phyloP scores from a whole-genome alignment of 2,888 invertebrate species.

The Apotomis turbidana region DNA sequence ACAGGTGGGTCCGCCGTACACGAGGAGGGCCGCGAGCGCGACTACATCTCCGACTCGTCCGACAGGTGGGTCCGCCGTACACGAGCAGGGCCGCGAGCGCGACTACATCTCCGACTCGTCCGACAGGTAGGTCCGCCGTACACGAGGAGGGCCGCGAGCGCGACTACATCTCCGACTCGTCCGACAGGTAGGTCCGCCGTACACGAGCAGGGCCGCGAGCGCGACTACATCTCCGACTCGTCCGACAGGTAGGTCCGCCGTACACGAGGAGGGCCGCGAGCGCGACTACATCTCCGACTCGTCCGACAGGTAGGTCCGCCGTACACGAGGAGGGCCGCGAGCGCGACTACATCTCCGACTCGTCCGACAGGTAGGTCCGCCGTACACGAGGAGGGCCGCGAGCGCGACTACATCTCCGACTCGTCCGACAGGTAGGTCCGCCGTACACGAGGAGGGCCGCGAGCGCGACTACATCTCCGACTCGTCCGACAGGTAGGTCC shows the following conservation, averaged over 20 bases:
- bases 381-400: slow-evolving; percentile 88
- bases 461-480: slow-evolving; percentile 98
- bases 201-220: slow-evolving; percentile 95
- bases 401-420: slow-evolving; percentile 97
- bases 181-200: slow-evolving; percentile 83
- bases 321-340: slow-evolving; percentile 93
- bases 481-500: slow-evolving; percentile 87
- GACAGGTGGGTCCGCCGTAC: slow-evolving; percentile 80
- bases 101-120: slow-evolving; percentile 97
- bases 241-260: slow-evolving; percentile 84
- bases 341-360: slow-evolving; percentile 96
- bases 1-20: slow-evolving; percentile 75
- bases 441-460: slow-evolving; percentile 91
- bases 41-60: slow-evolving; percentile 96
- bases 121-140: slow-evolving; percentile 79
- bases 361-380: slow-evolving; percentile 86
- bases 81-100: slow-evolving; percentile 94
- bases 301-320: slow-evolving; percentile 84
- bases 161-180: slow-evolving; percentile 96
- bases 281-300: slow-evolving; percentile 97
- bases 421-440: slow-evolving; percentile 87
- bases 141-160: slow-evolving; percentile 96
- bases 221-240: slow-evolving; percentile 96
- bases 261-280: slow-evolving; percentile 95
- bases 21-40: slow-evolving; percentile 96